Base-by-base conservation (phyloP, 2,113 vertebrate genomes). In the Copsychus sechellarum region DNA sequence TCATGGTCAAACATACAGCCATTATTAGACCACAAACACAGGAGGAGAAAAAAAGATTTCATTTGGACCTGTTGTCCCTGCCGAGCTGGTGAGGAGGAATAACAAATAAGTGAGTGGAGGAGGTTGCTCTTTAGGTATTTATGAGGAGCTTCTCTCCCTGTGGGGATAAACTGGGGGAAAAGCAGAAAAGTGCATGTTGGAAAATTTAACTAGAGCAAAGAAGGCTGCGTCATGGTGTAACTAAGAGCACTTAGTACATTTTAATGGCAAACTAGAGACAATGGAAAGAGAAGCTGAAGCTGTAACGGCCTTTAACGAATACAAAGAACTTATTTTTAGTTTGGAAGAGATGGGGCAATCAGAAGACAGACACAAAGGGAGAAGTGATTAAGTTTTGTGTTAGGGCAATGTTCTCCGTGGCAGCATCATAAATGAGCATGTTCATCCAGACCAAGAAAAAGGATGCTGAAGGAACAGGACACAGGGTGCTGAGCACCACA, bases 1-100 rank as follows among this genome's bases (percentile, higher is more conserved):
- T 97, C 96, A 97, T 95, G 95, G 95, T 91, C 96, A 97, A 97
- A 95, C 94, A 97, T 94, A 91, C 92, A 0, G 94, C 94, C 96
- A 96, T 97, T 97, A 96, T 97, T 97, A 97, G 91, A 94, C 95
- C 96, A 94, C 96, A 97, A 96, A 94, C 95, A 92, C 95, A 94
- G 91, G 89, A 96, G 91, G 69, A 96, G 95, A 92, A 93, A 97
- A 97, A 96, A 92, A 78, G 91, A 94, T 95, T 94, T 97, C 95
- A 94, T 93, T 97, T 95, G 96, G 94, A 93, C 96, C 94, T 97
- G 96, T 96, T 97, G 96, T 97, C 83, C 86, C 86, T 88, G 92
- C 65, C 2, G 92, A 92, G 94, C 86, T 95, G 92, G 88, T 92
- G 80, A 96, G 85, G 86, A 93, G 92, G 95, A 96, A 97, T 97